Evolutionary conservation across 2,888 invertebrate species (phyloP).

Genomic region (Eupelmus urozonus): DNA sequence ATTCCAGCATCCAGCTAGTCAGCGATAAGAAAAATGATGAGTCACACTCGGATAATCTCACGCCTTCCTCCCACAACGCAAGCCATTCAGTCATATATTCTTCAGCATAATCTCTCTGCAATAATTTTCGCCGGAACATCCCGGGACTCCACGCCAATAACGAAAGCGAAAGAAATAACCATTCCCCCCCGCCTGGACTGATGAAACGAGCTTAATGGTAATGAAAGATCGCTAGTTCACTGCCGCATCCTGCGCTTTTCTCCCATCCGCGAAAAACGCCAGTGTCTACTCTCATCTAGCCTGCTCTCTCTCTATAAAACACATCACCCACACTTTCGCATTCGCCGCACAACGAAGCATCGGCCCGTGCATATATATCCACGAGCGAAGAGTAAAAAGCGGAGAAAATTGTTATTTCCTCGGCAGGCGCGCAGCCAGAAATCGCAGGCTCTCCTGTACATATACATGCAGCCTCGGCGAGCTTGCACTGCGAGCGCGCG

Average conservation of each 20-base stretch:
- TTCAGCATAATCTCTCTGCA: no score
- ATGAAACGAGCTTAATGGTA: conserved; percentile 31
- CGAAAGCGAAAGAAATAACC: no score
- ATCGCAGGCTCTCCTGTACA: background rate
- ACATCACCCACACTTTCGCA: background rate
- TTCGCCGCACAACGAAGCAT: background rate
- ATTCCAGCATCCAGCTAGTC: no score
- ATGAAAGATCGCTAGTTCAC: conserved; percentile 26
- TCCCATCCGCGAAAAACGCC: conserved; percentile 13
- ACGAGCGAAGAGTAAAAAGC: conserved; percentile 14
- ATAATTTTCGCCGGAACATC: no score
- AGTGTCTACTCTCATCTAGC: conserved; percentile 11
- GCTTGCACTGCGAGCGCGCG: background rate
- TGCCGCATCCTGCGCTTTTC: conserved; percentile 13
- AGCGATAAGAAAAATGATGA: no score
- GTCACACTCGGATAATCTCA: no score
- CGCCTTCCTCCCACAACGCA: no score
- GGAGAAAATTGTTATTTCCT: conserved; percentile 46
- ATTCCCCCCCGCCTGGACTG: no score
- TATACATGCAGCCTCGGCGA: background rate
- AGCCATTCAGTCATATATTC: no score
- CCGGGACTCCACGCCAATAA: no score
- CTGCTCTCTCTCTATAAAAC: background rate
- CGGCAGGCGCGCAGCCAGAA: conserved; percentile 41
- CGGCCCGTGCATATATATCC: background rate